Evolutionary conservation across 2,797 vertebrate genomes (phyloP).

Genomic region (Urosaurus nigricauda): DNA sequence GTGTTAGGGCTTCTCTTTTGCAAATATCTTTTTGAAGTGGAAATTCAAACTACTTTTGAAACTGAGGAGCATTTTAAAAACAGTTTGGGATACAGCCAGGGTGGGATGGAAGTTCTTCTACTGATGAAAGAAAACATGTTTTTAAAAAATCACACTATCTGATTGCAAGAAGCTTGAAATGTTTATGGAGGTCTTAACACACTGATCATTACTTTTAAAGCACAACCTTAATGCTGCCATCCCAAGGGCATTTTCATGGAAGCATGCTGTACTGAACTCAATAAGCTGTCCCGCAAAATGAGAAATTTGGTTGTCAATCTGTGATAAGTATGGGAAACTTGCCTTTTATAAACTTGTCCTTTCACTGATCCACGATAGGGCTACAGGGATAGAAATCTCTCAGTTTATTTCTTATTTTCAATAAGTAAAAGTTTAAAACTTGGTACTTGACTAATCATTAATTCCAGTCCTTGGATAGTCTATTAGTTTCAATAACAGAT

Average conservation of each 20-base stretch:
- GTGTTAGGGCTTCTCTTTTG: not conserved
- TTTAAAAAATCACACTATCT: not conserved
- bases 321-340: fast-evolving
- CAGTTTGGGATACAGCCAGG: not conserved
- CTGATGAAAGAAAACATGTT: not conserved
- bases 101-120: not conserved
- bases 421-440: slow-evolving; percentile 36
- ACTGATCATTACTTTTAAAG: slow-evolving; percentile 65
- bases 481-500: not conserved
- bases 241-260: not conserved
- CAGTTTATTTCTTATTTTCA: fast-evolving
- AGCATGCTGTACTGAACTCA: not conserved
- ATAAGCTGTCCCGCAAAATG: not conserved
- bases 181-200: slow-evolving; percentile 20
- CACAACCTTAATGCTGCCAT: slow-evolving; percentile 42
- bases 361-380: slow-evolving; percentile 37
- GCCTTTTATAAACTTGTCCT: slow-evolving; percentile 44
- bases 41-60: not conserved
- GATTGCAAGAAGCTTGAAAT: not conserved
- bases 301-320: slow-evolving; percentile 31
- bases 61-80: not conserved
- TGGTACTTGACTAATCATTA: not conserved
- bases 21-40: not conserved
- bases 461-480: not conserved
- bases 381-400: not conserved